Evolutionary conservation across 2,888 invertebrate genomes (phyloP).

Genomic region (Athetis lepigone): DNA sequence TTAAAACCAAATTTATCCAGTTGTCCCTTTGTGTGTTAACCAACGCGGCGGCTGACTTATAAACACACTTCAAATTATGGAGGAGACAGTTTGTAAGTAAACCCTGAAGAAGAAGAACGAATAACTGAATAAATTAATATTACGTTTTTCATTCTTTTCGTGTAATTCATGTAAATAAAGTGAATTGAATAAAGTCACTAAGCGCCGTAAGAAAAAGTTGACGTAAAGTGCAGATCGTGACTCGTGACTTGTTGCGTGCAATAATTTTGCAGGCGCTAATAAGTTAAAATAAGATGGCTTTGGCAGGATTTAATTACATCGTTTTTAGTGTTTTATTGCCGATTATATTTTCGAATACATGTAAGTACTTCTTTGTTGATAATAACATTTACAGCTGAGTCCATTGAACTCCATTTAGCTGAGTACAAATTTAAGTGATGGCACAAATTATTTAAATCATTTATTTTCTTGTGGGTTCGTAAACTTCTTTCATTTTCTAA

Average conservation of each 20-base stretch:
- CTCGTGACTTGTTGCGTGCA: constrained; percentile 49
- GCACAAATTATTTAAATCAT: constrained; percentile 11
- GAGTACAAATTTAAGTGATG: constrained; percentile 13
- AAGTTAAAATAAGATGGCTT: constrained; percentile 52
- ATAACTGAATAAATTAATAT: constrained; percentile 27
- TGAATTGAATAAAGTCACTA: not conserved
- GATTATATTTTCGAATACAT: constrained; percentile 69
- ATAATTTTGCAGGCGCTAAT: constrained; percentile 59
- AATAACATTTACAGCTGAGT: constrained; percentile 3
- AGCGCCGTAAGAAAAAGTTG: constrained; percentile 30
- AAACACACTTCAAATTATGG: constrained; percentile 68
- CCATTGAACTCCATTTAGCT: constrained; percentile 29
- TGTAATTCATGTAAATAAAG: not conserved
- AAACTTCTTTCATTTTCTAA: not conserved
- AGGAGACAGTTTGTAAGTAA: constrained; percentile 69
- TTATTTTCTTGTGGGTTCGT: not conserved
- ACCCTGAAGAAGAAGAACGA: constrained; percentile 65
- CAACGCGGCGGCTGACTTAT: constrained; percentile 71
- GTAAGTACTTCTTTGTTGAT: constrained; percentile 66
- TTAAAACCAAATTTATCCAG: constrained; percentile 72
- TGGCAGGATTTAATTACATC: constrained; percentile 47
- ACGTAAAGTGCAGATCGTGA: constrained; percentile 5
- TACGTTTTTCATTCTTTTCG: constrained; percentile 16
- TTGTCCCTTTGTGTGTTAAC: constrained; percentile 68
- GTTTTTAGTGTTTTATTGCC: constrained; percentile 69